Percentiles rank a stretch among this genome's conserved stretches.
These are phyloP conservation scores for Monopterus albus DNA, from an alignment of 2,113 vertebrate species.

Conservation along the genomic window DNA sequence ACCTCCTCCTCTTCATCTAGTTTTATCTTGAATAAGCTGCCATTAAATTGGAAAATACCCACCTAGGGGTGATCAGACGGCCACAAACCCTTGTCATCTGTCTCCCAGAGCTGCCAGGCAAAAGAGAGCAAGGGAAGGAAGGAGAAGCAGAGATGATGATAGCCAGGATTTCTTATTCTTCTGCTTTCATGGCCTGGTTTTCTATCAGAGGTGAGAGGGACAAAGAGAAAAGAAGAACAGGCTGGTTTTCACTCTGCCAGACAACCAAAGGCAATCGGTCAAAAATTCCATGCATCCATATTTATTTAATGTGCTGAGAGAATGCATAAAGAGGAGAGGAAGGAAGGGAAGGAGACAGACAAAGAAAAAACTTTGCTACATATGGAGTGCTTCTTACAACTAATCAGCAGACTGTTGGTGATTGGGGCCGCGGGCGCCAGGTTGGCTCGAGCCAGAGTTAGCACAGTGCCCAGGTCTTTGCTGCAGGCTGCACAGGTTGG, in stretches of 20 bases:
- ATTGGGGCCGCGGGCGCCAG: constrained; percentile 93
- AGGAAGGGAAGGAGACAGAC: constrained; percentile 61
- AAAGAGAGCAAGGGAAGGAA: constrained; percentile 44
- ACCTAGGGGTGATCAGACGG: constrained; percentile 76
- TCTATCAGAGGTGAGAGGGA: constrained; percentile 74
- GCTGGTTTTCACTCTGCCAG: constrained; percentile 50
- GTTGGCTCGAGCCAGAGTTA: constrained; percentile 94
- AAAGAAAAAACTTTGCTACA: constrained; percentile 95
- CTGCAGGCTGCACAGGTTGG: constrained; percentile 99
- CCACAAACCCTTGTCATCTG: constrained; percentile 80
- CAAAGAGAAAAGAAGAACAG: constrained; percentile 46
- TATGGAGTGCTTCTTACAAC: constrained; percentile 99
- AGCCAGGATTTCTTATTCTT: constrained; percentile 67
- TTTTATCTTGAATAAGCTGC: constrained; percentile 69
- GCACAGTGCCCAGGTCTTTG: constrained; percentile 98
- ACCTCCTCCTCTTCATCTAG: constrained; percentile 15
- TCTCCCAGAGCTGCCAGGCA: constrained; percentile 71
- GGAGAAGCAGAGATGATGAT: constrained; percentile 55
- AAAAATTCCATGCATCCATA: constrained; percentile 70
- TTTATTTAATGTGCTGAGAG: constrained; percentile 74
- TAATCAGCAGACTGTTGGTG: constrained; percentile 99
- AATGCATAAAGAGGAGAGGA: constrained; percentile 60
- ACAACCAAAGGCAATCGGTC: constrained; percentile 55
- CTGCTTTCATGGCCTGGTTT: constrained; percentile 53
- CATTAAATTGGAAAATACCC: constrained; percentile 74